Percentiles rank a stretch among this genome's conserved stretches.
phyloP scores from a whole-genome alignment of 1,140 invertebrate species.

The Microvelia longipes region DNA sequence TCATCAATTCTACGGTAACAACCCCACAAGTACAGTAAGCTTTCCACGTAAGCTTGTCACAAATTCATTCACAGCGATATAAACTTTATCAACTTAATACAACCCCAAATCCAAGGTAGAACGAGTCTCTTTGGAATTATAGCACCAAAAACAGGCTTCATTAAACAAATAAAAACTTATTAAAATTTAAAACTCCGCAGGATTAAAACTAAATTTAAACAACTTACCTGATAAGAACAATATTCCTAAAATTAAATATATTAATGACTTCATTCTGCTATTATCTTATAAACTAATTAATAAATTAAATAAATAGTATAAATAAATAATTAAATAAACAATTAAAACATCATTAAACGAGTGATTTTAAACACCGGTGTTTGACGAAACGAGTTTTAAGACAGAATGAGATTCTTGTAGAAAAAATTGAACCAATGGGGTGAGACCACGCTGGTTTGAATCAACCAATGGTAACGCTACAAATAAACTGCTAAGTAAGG shows the following conservation, averaged over 20 bases:
- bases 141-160: background rate
- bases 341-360: background rate
- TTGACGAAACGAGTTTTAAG: conserved; percentile 8
- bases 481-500: too few species aligned
- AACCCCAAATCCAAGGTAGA: conserved; percentile 29
- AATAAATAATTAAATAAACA: background rate
- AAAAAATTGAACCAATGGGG: conserved; percentile 22
- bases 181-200: background rate
- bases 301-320: background rate
- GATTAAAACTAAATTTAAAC: conserved; percentile 10
- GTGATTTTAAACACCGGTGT: background rate
- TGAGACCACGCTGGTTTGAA: conserved; percentile 20
- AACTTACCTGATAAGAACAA: conserved; percentile 37
- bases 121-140: background rate
- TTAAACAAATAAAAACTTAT: conserved; percentile 3
- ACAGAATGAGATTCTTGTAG: conserved; percentile 5
- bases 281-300: background rate
- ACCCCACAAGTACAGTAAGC: too few species aligned
- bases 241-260: conserved; percentile 32
- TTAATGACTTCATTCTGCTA: conserved; percentile 36
- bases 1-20: too few species aligned
- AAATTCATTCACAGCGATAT: too few species aligned
- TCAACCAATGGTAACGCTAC: conserved; percentile 6
- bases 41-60: too few species aligned
- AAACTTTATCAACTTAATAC: conserved; percentile 33